Conservation (phyloP, 1,140 invertebrate genomes). For the Chironomus striatipennis region DNA sequence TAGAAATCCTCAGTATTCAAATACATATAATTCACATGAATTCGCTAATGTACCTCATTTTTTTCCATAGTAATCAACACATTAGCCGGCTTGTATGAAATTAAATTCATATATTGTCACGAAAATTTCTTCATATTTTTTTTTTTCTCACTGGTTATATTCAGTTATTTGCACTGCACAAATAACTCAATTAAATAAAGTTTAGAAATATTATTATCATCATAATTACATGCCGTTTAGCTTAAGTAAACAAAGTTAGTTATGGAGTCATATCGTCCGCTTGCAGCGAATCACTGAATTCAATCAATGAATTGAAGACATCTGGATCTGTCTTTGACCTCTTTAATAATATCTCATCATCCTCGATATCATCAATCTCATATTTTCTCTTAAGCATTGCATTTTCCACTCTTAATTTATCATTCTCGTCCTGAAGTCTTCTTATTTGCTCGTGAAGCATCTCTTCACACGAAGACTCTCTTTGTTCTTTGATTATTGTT, state of each 20-base stretch:
- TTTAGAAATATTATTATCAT: too few species aligned
- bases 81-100: too few species aligned
- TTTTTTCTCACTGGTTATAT: too few species aligned
- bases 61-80: too few species aligned
- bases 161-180: too few species aligned
- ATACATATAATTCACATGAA: too few species aligned
- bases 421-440: not conserved
- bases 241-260: constrained; percentile 6
- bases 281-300: constrained; percentile 4
- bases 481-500: not conserved
- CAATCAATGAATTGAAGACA: not conserved
- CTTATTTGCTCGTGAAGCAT: not conserved
- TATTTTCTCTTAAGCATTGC: not conserved
- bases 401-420: constrained; percentile 2
- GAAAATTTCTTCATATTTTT: too few species aligned
- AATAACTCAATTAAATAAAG: too few species aligned
- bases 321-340: not conserved
- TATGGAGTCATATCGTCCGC: not conserved
- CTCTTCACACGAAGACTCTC: not conserved
- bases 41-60: too few species aligned
- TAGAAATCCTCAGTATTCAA: too few species aligned
- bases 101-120: too few species aligned
- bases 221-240: too few species aligned
- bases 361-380: not conserved
- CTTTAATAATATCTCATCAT: not conserved